Evolutionary conservation across 2,888 invertebrate species (phyloP), one percentile per base, ranked within the genome.

Genomic region (Elysia crispata): DNA sequence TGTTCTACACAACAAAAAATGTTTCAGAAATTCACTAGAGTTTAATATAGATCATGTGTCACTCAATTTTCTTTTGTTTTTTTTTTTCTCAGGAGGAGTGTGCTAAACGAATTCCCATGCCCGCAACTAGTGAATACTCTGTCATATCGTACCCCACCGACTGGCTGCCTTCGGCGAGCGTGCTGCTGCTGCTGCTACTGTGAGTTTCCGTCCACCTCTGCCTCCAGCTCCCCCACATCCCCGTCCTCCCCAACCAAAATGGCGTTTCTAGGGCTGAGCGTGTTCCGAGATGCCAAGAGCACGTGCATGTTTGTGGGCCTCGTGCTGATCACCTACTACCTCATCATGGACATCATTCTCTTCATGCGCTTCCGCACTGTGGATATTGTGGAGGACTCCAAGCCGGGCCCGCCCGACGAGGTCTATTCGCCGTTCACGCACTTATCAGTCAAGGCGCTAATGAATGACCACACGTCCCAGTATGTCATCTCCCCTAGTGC

Each of bases 381-480:
- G 13, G 72, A 81, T 66, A 75, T 83, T 41, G 81, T 83, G 64
- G 81, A 79, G 62, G 81, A 81, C 49, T 83, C 83, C 49, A 76
- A 83, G 33, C 76, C 79, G 1, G 79, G 81, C 1, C 31, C 67
- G 1, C 64, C 79, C 1, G 77, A 77, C 6, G 83, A 83, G 62
- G 33, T 81, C 28, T 83, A 69, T 41, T 79, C 81, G 1, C 81
- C 83, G 0, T 83, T 83, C 66, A 83, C 83, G 54, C 89, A 88
- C 23, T 95, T 97, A 0, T 96, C 96, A 0, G 95, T 96, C 0
- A 97, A 97, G 92, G 95, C 95, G 0, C 91, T 97, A 77, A 94
- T 97, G 93, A 93, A 96, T 73, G 97, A 97, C 90, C 96, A 96
- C 83, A 94, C 95, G 5, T 97, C 96, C 90, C 96, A 96, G 88